Conservation (phyloP, 2,888 invertebrate genomes). For the Yponomeuta sedellus region DNA sequence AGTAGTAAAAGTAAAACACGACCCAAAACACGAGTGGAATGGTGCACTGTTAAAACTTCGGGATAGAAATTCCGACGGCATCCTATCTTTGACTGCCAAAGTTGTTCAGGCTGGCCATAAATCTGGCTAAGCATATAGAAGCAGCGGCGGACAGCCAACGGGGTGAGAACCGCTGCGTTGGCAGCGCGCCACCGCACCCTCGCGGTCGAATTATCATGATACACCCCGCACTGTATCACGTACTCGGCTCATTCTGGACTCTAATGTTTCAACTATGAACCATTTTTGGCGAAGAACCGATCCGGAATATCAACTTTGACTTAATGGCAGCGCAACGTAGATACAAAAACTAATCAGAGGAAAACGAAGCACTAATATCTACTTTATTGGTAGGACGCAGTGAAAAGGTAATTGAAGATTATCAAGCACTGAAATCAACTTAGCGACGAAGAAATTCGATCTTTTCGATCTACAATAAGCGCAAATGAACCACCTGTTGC, state of each 20-base stretch:
- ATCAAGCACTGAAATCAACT: conserved; percentile 8
- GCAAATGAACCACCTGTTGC: conserved; percentile 20
- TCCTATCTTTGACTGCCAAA: conserved; percentile 37
- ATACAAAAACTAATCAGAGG: neutral
- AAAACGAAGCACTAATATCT: neutral
- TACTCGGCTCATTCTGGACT: neutral
- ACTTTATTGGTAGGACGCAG: neutral
- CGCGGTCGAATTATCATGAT: conserved; percentile 37
- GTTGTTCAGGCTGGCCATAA: conserved; percentile 34
- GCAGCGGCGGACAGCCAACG: conserved; percentile 26
- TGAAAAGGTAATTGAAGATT: conserved; percentile 16
- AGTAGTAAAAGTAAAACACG: neutral
- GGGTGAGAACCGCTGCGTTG: conserved; percentile 46
- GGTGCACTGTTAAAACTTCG: conserved; percentile 2
- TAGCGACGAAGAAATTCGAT: neutral
- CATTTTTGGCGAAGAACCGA: neutral
- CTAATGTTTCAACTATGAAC: neutral
- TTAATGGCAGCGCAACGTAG: neutral
- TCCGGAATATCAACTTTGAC: neutral
- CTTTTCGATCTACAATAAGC: conserved; percentile 14
- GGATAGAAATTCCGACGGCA: conserved; percentile 16
- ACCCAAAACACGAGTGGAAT: neutral
- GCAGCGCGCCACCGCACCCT: conserved; percentile 53
- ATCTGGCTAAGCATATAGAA: conserved; percentile 39
- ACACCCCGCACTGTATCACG: conserved; percentile 4